Percentiles rank a stretch among this genome's conserved stretches.
These are phyloP conservation scores for Nematostella vectensis DNA, from an alignment of 92 coral and sea anemone genomes.

Conservation along the genomic window DNA sequence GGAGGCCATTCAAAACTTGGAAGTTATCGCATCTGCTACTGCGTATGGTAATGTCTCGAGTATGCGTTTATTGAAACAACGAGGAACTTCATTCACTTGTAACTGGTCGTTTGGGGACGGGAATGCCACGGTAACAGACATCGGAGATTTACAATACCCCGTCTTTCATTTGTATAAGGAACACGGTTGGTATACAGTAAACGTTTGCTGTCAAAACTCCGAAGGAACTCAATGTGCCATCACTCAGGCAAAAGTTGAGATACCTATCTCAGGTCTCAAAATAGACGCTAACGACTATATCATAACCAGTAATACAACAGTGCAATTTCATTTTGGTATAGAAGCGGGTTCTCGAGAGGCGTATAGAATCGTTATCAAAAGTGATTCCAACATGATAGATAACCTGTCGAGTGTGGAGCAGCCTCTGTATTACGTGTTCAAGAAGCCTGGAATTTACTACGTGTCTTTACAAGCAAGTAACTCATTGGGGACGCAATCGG, in stretches of 20 bases:
- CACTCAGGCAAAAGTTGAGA: conserved; percentile 28
- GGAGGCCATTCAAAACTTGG: conserved; percentile 25
- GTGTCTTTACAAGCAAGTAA: conserved; percentile 24
- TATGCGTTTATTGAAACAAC: conserved; percentile 17
- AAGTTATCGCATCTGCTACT: conserved; percentile 17
- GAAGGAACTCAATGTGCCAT: conserved; percentile 22
- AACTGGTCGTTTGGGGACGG: conserved; percentile 71
- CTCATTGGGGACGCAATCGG: conserved; percentile 22
- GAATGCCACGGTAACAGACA: conserved; percentile 23
- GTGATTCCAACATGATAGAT: not conserved
- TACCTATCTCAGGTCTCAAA: conserved; percentile 28
- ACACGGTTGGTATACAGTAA: conserved; percentile 19
- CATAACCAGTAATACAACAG: not conserved
- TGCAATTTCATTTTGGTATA: not conserved
- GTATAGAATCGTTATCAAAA: not conserved
- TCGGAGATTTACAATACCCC: conserved; percentile 12
- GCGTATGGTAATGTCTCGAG: conserved; percentile 20
- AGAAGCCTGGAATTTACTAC: conserved; percentile 15
- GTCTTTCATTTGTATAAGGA: conserved; percentile 38
- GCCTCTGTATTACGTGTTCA: conserved; percentile 22
- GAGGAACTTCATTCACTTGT: conserved; percentile 61
- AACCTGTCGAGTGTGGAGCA: not conserved
- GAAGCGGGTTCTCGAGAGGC: not conserved
- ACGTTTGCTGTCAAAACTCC: conserved; percentile 43
- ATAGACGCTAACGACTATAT: conserved; percentile 6